Evolutionary conservation across 1,140 invertebrate species (phyloP), one percentile per base, ranked within the genome.

Genomic region (Trinorchestia longiramus): DNA sequence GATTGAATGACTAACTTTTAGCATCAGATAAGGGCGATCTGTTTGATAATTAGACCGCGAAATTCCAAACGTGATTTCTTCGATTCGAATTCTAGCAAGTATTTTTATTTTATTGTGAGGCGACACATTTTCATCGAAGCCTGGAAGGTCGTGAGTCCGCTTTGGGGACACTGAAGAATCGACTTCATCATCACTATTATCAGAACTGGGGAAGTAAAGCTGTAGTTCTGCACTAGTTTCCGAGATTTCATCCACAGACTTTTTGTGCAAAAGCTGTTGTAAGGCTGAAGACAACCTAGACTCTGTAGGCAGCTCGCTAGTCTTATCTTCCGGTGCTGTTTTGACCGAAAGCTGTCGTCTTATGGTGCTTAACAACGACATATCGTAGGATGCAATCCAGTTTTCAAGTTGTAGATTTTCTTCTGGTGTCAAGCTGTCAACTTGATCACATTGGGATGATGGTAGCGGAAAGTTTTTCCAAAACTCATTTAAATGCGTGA

Each of bases 91-190:
- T 96, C 98, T 97, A 95, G 98, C 97, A 90, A 99, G 97, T 42
- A 98, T 97, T 96, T 98, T 98, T 92, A 99, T 98, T 95, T 98
- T 98, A 97, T 99, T 99, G 96, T 98, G 98, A 0, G 98, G 98
- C 0, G 98, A 99, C 4, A 98, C 98, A 97, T 98, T 99, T 97
- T 99, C 98, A 97, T 99, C 98, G 96, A 99, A 98, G 19, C 98
- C 98, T 41, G 98, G 98, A 45, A 98, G 97, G 97, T 98, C 98
- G 0, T 98, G 41, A 98, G 98, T 91, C 98, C 97, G 4, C 98
- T 98, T 98, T 98, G 98, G 91, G 98, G 97, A 23, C 11, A 40
- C 43, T 40, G 92, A 44, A 94, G 43, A 15, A 40, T 98, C 98
- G 96, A 98, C 97, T 96, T 98, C 98, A 96, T 98, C 98, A 97